Evolutionary conservation across 2,113 vertebrate species (phyloP).

Genomic region (Clupea harengus): DNA sequence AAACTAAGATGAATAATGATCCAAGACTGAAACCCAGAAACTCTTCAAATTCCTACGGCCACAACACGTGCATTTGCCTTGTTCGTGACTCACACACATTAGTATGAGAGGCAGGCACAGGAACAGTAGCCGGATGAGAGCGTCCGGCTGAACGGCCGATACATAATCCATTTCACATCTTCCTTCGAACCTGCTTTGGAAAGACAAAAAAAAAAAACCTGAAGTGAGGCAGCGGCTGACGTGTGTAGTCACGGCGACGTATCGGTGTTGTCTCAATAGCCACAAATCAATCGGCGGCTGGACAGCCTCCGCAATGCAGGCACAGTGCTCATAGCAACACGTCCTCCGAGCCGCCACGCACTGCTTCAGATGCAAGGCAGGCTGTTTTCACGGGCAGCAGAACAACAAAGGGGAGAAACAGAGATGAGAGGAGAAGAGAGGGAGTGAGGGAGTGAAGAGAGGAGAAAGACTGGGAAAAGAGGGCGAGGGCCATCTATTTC

Average conservation of each 20-base stretch:
- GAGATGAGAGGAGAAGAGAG: neutral
- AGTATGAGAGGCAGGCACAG: neutral
- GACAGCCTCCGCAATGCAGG: slow-evolving; percentile 77
- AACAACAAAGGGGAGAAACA: neutral
- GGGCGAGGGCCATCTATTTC: neutral
- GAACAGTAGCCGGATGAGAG: neutral
- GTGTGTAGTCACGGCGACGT: slow-evolving; percentile 46
- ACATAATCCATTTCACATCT: neutral
- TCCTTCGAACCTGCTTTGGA: slow-evolving; percentile 22
- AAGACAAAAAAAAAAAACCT: slow-evolving; percentile 7
- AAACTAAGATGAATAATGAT: neutral
- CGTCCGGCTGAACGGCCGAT: neutral
- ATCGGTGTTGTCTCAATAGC: slow-evolving; percentile 63
- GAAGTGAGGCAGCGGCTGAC: slow-evolving; percentile 58
- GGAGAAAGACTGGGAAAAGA: neutral
- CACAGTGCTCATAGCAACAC: slow-evolving; percentile 43
- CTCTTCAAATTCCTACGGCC: neutral
- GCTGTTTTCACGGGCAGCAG: slow-evolving; percentile 16
- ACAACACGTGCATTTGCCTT: neutral
- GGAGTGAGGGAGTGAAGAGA: neutral
- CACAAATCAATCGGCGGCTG: slow-evolving; percentile 67
- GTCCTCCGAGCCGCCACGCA: slow-evolving; percentile 28
- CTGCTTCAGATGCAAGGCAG: slow-evolving; percentile 24
- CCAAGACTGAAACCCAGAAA: neutral
- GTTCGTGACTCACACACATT: neutral